Evolutionary conservation across 1,140 invertebrate genomes (phyloP), one percentile per base, ranked within the genome.

Genomic region (Drosophila leontia): DNA sequence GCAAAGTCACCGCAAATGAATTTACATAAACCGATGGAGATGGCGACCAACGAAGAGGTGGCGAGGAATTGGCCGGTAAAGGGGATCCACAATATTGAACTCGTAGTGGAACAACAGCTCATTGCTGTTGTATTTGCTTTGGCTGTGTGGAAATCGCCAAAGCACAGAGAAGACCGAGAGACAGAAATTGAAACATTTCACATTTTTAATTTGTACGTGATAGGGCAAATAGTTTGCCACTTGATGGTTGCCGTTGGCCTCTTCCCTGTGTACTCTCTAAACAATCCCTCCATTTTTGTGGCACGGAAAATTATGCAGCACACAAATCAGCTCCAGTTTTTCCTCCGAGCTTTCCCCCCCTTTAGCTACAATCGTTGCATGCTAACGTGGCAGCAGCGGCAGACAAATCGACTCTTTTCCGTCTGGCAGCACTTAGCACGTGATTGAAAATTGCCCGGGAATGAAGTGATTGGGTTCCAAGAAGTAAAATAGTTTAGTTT

Each of bases 161-260:
- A 26, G 23, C 17, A 42, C 44, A 57, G 62, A 55, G 62, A 65
- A 23, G 68, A 57, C 41, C 12, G 59, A 26, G 26, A 42, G 60
- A 67, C 69, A 50, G 69, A 72, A 87, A 88, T 88, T 88, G 84
- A 90, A 88, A 83, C 84, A 90, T 84, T 84, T 88, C 85, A 88
- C 84, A 88, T 88, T 88, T 90, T 88, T 88, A 88, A 88, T 88
- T 90, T 88, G 84, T 88, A 88, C 84, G 84, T 88, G 84, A 88
- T 88, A 88, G 84, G 84, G 84, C 84, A 88, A 88, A 84, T 88
- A 84, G 84, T 83, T 78, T 88, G 84, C 78, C 71, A 83, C 84
- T 87, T 79, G 80, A 65, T 74, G 41, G 68, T 53, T 45, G 12
- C 45, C 19, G 56, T 48, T 35, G 7, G 41, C 17, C 26, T 8